These are phyloP conservation scores for Stomorhina lunata DNA, from an alignment of 2,888 invertebrate species.

Conservation along the genomic window DNA sequence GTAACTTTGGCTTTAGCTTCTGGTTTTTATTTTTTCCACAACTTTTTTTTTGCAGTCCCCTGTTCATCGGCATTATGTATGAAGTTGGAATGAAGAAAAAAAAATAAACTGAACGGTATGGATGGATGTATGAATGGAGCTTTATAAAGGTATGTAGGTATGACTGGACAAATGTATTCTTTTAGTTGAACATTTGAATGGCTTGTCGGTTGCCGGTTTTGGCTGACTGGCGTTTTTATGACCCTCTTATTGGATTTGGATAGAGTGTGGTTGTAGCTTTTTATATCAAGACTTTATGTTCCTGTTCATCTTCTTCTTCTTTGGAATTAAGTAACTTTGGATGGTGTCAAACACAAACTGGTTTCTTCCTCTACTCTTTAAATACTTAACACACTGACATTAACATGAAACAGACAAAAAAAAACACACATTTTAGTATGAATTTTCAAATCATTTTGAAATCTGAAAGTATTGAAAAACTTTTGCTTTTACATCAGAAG, in stretches of 20 bases:
- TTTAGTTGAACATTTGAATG: neutral
- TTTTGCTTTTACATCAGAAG: constrained; percentile 60
- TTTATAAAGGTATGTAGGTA: no score
- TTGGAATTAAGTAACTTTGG: constrained; percentile 61
- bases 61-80: neutral
- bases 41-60: neutral
- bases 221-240: constrained; percentile 46
- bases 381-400: constrained; percentile 64
- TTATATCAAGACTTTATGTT: neutral
- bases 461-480: constrained; percentile 44
- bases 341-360: constrained; percentile 60
- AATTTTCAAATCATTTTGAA: constrained; percentile 18
- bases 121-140: constrained; percentile 37
- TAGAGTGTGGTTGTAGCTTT: neutral
- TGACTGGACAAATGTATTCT: constrained; percentile 29
- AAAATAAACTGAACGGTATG: constrained; percentile 18
- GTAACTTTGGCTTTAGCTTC: constrained; percentile 58
- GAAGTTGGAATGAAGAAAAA: constrained; percentile 38
- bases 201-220: neutral
- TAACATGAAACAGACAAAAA: neutral
- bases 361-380: no score
- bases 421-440: neutral
- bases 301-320: constrained; percentile 38
- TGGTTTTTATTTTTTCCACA: constrained; percentile 52
- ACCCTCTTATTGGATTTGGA: constrained; percentile 51